Base-by-base conservation (phyloP, 2,888 invertebrate species). In the Parasteatoda lunata region DNA sequence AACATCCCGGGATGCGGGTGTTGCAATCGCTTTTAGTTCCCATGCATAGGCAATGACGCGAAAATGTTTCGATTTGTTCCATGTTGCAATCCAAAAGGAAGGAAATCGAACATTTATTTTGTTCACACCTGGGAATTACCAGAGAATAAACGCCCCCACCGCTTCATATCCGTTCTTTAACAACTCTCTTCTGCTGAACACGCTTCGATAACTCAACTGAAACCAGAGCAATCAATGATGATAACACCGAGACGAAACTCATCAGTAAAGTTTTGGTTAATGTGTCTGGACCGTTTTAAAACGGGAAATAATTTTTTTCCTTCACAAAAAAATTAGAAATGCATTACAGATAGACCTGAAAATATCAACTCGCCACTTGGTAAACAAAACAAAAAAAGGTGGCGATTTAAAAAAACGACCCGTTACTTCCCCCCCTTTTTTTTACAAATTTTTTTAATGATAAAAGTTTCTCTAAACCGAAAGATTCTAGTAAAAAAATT, bases 91-190 rank as follows among this genome's bases (percentile, higher is more conserved):
- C 7, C 4, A 59, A 59, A 59, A 8, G n/a, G 59, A 59, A 59
- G 59, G 59, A 59, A 13, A 59, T 59, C n/a, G 59, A 9, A n/a
- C 59, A n/a, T n/a, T 59, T 13, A 59, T 59, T n/a, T 9, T n/a
- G 11, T 59, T 59, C 59, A 59, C 59, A 59, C 59, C 59, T 59
- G 59, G 59, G n/a, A 13, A 59, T 59, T 59, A 59, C 59, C 59
- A 13, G 59, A 30, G 59, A 59, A 59, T 59, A 13, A 13, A 7
- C 59, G n/a, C 59, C 59, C 59, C 59, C 59, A 59, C 59, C 8
- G 59, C n/a, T 59, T 59, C 59, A 59, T n/a, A 13, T 59, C 59
- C 59, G 8, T 59, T n/a, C 59, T 59, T 7, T 59, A 59, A 59
- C 59, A 59, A 59, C 59, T 59, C 59, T 59, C 59, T 59, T 59